Conservation (phyloP, 2,113 vertebrate genomes). For the Gnathonemus echidnorhynchus region DNA sequence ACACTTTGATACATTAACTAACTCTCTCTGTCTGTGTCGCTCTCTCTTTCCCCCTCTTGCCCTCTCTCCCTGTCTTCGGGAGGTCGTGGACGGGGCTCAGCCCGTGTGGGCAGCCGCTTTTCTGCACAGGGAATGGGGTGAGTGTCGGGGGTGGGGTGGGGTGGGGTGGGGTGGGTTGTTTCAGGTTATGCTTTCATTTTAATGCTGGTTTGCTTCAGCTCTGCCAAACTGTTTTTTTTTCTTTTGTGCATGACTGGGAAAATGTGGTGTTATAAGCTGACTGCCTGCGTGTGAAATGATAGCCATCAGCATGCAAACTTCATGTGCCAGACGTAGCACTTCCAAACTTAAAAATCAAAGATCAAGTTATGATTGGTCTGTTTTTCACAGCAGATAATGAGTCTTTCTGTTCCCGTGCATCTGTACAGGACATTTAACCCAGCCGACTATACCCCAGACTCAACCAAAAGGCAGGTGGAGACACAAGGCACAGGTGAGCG, state of each 20-base stretch:
- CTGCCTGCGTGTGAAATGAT: background rate
- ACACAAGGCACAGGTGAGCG: slow-evolving; percentile 54
- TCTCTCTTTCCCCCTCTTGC: background rate
- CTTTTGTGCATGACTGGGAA: background rate
- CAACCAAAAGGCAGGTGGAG: slow-evolving; percentile 53
- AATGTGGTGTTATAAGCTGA: background rate
- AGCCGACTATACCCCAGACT: slow-evolving; percentile 76
- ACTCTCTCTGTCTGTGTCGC: slow-evolving; percentile 49
- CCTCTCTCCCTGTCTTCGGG: slow-evolving; percentile 59
- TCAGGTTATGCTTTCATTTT: background rate
- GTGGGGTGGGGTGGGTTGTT: background rate
- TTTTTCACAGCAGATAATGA: slow-evolving; percentile 16
- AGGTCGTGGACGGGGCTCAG: slow-evolving; percentile 78
- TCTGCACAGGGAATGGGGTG: slow-evolving; percentile 92
- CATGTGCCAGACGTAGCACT: background rate
- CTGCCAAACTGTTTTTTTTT: background rate
- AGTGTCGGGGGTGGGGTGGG: slow-evolving; percentile 32
- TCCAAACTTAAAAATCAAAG: background rate
- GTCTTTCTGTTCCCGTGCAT: slow-evolving; percentile 32
- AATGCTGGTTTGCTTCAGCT: background rate
- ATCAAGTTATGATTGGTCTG: background rate
- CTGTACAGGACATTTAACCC: slow-evolving; percentile 82
- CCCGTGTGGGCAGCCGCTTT: slow-evolving; percentile 76
- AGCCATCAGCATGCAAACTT: background rate
- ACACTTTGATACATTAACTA: background rate